These are phyloP conservation scores for Motacilla alba DNA, from an alignment of 2,113 vertebrate species.

Conservation along the genomic window DNA sequence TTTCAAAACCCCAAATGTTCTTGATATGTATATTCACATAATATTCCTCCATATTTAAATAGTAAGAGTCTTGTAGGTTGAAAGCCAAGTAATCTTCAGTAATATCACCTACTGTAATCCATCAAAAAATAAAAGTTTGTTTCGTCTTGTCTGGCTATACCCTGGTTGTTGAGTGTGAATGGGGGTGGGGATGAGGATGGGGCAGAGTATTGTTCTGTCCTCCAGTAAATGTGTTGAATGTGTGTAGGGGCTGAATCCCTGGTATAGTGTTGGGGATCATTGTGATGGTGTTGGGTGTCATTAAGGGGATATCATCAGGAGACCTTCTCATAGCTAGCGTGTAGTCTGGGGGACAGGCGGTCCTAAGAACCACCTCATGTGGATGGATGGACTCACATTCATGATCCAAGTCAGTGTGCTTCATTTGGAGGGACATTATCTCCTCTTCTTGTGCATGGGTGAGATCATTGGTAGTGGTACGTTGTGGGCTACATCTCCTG, in stretches of 20 bases:
- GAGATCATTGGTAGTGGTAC: constrained; percentile 89
- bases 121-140: constrained; percentile 83
- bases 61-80: constrained; percentile 80
- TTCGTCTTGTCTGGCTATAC: constrained; percentile 91
- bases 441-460: constrained; percentile 98
- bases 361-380: constrained; percentile 95
- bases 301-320: constrained; percentile 97
- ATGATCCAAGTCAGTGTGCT: constrained; percentile 96
- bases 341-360: constrained; percentile 98
- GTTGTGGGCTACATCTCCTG: constrained; percentile 93
- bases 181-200: constrained; percentile 89
- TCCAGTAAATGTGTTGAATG: constrained; percentile 93
- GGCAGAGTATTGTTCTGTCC: constrained; percentile 98
- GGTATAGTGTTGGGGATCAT: constrained; percentile 99
- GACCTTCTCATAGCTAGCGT: constrained; percentile 98
- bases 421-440: constrained; percentile 99
- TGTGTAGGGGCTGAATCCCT: constrained; percentile 92
- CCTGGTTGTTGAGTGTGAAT: constrained; percentile 99
- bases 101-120: constrained; percentile 78
- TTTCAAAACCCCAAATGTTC: constrained; percentile 77
- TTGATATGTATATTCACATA: constrained; percentile 87
- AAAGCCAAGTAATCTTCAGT: constrained; percentile 81
- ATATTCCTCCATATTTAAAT: constrained; percentile 83
- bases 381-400: constrained; percentile 96
- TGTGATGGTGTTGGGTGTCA: constrained; percentile 98